Conservation (phyloP, 2,797 vertebrate genomes). For the Florisuga fusca region DNA sequence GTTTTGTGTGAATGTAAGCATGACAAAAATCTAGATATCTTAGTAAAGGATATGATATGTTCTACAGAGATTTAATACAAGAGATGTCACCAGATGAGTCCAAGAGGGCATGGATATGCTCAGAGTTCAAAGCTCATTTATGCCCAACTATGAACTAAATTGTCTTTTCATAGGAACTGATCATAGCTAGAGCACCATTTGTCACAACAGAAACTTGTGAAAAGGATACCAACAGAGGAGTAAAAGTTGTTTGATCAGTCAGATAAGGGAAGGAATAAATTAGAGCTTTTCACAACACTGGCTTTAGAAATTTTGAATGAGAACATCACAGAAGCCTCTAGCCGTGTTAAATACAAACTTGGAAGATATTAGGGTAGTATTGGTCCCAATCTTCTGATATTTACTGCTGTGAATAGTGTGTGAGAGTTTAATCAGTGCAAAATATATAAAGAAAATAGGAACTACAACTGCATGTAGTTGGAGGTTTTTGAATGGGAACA, state of each 20-base stretch:
- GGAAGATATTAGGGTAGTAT: neutral
- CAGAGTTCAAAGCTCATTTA: neutral
- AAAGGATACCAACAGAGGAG: neutral
- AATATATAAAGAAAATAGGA: neutral
- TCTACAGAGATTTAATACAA: neutral
- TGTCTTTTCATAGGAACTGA: neutral
- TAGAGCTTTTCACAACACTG: neutral
- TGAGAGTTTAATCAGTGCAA: neutral
- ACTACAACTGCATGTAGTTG: neutral
- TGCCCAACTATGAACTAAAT: neutral
- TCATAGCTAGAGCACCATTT: neutral
- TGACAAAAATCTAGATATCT: neutral
- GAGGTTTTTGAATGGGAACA: neutral
- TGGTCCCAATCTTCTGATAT: neutral
- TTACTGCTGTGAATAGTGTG: neutral
- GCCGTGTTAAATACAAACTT: neutral
- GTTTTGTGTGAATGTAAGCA: neutral
- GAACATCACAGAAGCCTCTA: neutral
- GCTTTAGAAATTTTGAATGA: neutral
- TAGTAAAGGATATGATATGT: neutral
- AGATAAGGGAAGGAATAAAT: neutral
- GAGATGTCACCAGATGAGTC: neutral
- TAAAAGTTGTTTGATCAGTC: neutral
- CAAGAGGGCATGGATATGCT: neutral
- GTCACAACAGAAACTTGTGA: neutral